A percentile compares a stretch with the other conserved stretches of the same genome.
Evolutionary conservation across 2,113 vertebrate species (phyloP).

Genomic region (Gallinago undulata): DNA sequence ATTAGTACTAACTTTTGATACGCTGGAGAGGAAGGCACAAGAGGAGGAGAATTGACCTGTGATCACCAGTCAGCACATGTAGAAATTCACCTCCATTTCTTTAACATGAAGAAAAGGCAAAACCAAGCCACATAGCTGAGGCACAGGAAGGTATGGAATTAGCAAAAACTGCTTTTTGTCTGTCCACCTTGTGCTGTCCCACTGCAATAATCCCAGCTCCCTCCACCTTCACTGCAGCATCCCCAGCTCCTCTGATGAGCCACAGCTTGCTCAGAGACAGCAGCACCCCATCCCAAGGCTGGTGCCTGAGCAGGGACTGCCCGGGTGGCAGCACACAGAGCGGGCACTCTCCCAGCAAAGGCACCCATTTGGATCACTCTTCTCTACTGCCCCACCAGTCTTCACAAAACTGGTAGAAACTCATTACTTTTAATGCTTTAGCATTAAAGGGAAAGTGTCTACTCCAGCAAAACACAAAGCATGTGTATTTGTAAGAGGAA

Average conservation of each 20-base stretch:
- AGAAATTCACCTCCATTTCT: background rate
- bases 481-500: background rate
- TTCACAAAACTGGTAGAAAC: background rate
- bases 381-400: background rate
- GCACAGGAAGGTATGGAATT: background rate
- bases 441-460: background rate
- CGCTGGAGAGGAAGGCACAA: background rate
- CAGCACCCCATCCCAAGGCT: background rate
- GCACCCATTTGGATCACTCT: accelerated
- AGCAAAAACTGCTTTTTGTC: background rate
- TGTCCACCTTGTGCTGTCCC: background rate
- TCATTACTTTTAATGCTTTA: background rate
- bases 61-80: background rate
- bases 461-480: background rate
- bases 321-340: background rate
- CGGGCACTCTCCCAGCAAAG: background rate
- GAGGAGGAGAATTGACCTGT: background rate
- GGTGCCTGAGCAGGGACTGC: accelerated
- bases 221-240: background rate
- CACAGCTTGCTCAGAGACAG: background rate
- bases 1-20: background rate
- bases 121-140: background rate
- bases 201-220: background rate
- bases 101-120: background rate
- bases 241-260: background rate